A percentile compares a stretch with the other conserved stretches of the same genome.
phyloP scores from a whole-genome alignment of 2,113 vertebrate species.

The Sebastes schlegelii region DNA sequence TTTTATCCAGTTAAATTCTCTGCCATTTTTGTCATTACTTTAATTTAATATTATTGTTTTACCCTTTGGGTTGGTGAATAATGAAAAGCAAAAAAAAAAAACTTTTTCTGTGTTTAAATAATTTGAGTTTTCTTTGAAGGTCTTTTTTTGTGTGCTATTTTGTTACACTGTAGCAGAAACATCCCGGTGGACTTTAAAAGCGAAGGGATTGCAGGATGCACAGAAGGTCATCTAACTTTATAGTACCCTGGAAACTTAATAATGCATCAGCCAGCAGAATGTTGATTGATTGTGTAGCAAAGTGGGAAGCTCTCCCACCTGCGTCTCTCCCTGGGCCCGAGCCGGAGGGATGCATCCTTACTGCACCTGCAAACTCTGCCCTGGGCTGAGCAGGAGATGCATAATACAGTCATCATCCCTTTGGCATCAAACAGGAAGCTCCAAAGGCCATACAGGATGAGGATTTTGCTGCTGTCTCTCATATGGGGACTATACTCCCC shows the following conservation, averaged over 20 bases:
- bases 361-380: slow-evolving; percentile 79
- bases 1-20: neutral
- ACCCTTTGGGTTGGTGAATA: neutral
- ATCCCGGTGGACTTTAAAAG: slow-evolving; percentile 23
- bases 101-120: neutral
- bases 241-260: slow-evolving; percentile 76
- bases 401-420: slow-evolving; percentile 76
- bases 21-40: neutral
- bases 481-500: neutral
- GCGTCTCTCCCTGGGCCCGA: slow-evolving; percentile 56
- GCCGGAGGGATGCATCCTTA: slow-evolving; percentile 60
- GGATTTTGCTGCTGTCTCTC: slow-evolving; percentile 7
- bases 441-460: slow-evolving; percentile 67
- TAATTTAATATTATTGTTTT: neutral
- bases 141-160: neutral
- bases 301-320: slow-evolving; percentile 73
- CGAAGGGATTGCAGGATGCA: slow-evolving; percentile 45
- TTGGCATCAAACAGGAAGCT: slow-evolving; percentile 72
- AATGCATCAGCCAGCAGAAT: slow-evolving; percentile 71
- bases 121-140: neutral
- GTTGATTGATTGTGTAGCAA: slow-evolving; percentile 82
- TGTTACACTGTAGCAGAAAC: slow-evolving; percentile 11
- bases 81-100: neutral
- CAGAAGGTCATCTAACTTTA: slow-evolving; percentile 74
- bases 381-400: slow-evolving; percentile 57